Evolutionary conservation across 2,113 vertebrate species (phyloP).

Genomic region (Gymnorhina tibicen): DNA sequence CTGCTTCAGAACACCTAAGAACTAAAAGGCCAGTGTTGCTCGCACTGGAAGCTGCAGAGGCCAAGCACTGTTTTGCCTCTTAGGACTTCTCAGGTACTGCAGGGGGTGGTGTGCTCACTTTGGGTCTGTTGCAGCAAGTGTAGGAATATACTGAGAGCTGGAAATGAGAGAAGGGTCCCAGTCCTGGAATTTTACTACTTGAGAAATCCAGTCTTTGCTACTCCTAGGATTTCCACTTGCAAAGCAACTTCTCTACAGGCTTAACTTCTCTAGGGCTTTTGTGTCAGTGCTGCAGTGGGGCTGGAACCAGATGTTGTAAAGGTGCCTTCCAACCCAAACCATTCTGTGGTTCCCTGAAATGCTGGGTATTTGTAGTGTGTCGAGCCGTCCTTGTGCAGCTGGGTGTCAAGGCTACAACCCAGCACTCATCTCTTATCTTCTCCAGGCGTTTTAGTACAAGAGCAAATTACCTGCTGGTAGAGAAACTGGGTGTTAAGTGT

Average conservation of each 20-base stretch:
- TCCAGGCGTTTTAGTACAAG: background rate
- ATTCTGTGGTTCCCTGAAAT: background rate
- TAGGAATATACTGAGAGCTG: background rate
- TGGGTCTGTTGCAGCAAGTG: rapidly evolving
- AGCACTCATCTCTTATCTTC: background rate
- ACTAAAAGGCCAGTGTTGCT: rapidly evolving
- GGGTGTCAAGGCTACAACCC: background rate
- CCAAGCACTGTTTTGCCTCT: background rate
- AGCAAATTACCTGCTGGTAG: background rate
- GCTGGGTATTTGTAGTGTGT: background rate
- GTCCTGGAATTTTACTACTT: background rate
- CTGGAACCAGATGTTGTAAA: background rate
- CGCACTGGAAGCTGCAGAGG: background rate
- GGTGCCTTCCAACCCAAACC: background rate
- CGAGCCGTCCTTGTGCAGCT: background rate
- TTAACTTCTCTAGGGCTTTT: background rate
- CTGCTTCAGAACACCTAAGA: background rate
- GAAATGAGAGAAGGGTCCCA: rapidly evolving
- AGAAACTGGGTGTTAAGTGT: background rate
- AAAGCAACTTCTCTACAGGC: background rate
- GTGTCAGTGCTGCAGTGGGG: background rate
- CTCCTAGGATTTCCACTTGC: background rate
- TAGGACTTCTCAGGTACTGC: rapidly evolving
- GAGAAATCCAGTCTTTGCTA: background rate
- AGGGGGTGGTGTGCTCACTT: background rate